These are phyloP conservation scores for Oegoconia quadripuncta DNA, from an alignment of 2,888 invertebrate species.

Conservation along the genomic window DNA sequence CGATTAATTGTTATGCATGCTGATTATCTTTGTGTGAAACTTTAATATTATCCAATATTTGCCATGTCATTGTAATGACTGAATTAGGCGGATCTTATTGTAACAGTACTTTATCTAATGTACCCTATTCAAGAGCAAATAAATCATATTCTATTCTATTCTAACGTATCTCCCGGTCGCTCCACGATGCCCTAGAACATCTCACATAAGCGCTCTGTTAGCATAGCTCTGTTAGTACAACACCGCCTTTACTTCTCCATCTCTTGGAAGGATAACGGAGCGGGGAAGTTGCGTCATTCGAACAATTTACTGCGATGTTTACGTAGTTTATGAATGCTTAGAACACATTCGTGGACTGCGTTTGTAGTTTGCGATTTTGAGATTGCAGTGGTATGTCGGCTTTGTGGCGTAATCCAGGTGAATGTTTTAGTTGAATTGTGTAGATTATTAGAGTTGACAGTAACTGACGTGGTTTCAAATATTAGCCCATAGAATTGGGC, in stretches of 20 bases:
- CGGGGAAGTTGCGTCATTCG: conserved; percentile 30
- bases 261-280: conserved; percentile 25
- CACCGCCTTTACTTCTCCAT: conserved; percentile 21
- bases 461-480: too few relatives aligned
- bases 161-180: too few relatives aligned
- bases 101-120: too few relatives aligned
- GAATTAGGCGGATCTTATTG: too few relatives aligned
- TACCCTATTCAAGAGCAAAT: too few relatives aligned
- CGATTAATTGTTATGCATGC: too few relatives aligned
- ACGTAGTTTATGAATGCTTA: conserved; percentile 32
- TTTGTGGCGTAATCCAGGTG: conserved; percentile 6
- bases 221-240: conserved; percentile 6
- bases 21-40: too few relatives aligned
- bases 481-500: too few relatives aligned
- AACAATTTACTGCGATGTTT: conserved; percentile 37
- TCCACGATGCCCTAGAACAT: too few relatives aligned
- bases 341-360: conserved; percentile 1
- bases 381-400: conserved; percentile 1
- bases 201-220: neutral
- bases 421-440: conserved; percentile 2
- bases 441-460: neutral
- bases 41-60: too few relatives aligned
- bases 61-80: too few relatives aligned
- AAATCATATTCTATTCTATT: too few relatives aligned
- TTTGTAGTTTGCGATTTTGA: conserved; percentile 1